Percentiles rank a stretch among this genome's conserved stretches.
Evolutionary conservation across 2,888 invertebrate genomes (phyloP).

Genomic region (Hypomecis punctinalis): DNA sequence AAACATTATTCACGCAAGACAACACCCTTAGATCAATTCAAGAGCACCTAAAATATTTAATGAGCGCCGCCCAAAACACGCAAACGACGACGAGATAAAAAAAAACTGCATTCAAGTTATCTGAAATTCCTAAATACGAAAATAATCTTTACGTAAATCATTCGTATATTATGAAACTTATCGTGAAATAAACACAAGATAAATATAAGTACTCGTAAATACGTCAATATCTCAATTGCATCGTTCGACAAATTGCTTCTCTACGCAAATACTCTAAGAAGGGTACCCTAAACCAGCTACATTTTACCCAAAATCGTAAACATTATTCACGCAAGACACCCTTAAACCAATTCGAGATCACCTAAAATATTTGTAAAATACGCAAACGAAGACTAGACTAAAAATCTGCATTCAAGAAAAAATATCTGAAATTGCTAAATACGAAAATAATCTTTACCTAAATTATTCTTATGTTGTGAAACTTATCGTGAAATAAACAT

Average conservation of each 20-base stretch:
- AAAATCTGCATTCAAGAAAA: slow-evolving; percentile 26
- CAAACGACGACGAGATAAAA: slow-evolving; percentile 39
- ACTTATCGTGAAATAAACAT: too few relatives aligned
- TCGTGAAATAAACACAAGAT: too few relatives aligned
- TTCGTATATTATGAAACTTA: too few relatives aligned
- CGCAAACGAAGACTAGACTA: slow-evolving; percentile 37
- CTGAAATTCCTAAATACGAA: too few relatives aligned
- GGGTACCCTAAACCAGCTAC: slow-evolving; percentile 7
- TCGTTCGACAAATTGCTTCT: too few relatives aligned
- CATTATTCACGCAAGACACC: slow-evolving; percentile 20
- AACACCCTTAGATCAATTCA: slow-evolving; percentile 34
- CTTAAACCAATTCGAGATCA: slow-evolving; percentile 36
- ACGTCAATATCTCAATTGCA: too few relatives aligned
- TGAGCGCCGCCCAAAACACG: slow-evolving; percentile 24
- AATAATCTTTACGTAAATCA: too few relatives aligned
- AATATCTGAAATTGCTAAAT: too few relatives aligned
- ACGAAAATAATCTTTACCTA: too few relatives aligned
- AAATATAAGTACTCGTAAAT: too few relatives aligned
- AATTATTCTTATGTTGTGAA: too few relatives aligned
- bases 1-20: slow-evolving; percentile 21
- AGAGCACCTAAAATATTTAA: slow-evolving; percentile 42
- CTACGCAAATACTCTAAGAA: slow-evolving; percentile 1
- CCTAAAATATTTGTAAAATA: slow-evolving; percentile 42
- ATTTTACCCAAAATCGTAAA: slow-evolving; percentile 20
- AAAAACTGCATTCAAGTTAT: slow-evolving; percentile 10